phyloP scores from a whole-genome alignment of 2,113 vertebrate species.

The Amia ocellicauda region DNA sequence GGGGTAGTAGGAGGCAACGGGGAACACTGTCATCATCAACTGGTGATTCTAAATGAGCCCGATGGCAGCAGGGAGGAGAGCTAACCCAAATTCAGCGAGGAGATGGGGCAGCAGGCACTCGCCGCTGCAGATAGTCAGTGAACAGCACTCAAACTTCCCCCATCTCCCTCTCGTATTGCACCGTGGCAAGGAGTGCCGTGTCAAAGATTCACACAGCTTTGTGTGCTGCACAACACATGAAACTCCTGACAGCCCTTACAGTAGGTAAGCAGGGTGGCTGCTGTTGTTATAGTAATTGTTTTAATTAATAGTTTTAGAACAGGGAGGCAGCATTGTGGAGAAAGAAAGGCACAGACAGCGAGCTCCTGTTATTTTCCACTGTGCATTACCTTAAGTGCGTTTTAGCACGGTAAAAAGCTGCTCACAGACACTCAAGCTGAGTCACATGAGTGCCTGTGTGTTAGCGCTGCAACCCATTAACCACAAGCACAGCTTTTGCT shows the following conservation, averaged over 20 bases:
- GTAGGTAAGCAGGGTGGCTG: neutral
- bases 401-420: constrained; percentile 1
- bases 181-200: neutral
- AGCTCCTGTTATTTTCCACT: constrained; percentile 11
- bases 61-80: constrained; percentile 57
- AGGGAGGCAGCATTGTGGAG: constrained; percentile 22
- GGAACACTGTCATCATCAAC: constrained; percentile 69
- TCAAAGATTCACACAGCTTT: neutral
- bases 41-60: constrained; percentile 74
- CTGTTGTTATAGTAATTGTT: neutral
- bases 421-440: constrained; percentile 19
- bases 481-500: constrained; percentile 62
- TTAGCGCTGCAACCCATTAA: constrained; percentile 68
- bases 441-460: constrained; percentile 67
- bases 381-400: constrained; percentile 2
- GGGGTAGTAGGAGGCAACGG: constrained; percentile 70
- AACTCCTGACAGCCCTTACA: neutral
- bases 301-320: neutral
- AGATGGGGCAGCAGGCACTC: constrained; percentile 45
- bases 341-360: constrained; percentile 42
- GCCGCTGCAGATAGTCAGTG: neutral
- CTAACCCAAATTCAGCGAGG: constrained; percentile 67
- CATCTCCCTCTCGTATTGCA: neutral
- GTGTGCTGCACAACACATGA: neutral
- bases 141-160: constrained; percentile 4